phyloP scores from a whole-genome alignment of 2,797 vertebrate species.

The Clangula hyemalis region DNA sequence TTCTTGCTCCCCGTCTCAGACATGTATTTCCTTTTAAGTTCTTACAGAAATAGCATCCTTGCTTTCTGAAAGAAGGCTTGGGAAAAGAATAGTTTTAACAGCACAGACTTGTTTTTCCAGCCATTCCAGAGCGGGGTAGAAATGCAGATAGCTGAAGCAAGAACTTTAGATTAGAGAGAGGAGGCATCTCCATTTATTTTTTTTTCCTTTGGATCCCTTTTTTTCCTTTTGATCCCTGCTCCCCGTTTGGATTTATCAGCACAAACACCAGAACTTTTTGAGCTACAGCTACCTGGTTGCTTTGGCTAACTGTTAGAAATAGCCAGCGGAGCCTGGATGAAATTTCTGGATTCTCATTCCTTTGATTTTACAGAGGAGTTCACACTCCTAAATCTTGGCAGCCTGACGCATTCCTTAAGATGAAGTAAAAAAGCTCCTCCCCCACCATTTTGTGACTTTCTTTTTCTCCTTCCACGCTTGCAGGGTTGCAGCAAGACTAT shows the following conservation, averaged over 20 bases:
- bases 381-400: background rate
- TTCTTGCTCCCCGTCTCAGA: slow-evolving; percentile 42
- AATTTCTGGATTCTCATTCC: background rate
- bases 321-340: background rate
- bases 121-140: slow-evolving; percentile 9
- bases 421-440: background rate
- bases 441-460: background rate
- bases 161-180: background rate
- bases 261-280: background rate
- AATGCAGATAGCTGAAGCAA: slow-evolving; percentile 8
- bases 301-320: background rate
- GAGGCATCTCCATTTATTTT: fast-evolving
- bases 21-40: slow-evolving; percentile 62
- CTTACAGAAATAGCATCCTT: slow-evolving; percentile 56
- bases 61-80: slow-evolving; percentile 28
- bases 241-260: background rate
- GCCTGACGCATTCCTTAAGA: background rate
- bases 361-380: slow-evolving; percentile 26
- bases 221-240: too few species aligned
- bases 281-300: background rate
- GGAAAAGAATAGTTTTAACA: slow-evolving; percentile 55
- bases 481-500: background rate
- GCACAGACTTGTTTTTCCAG: slow-evolving; percentile 14
- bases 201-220: too few species aligned
- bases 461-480: background rate